Conservation (phyloP, 2,797 vertebrate genomes). For the Tauraco hartlaubi region DNA sequence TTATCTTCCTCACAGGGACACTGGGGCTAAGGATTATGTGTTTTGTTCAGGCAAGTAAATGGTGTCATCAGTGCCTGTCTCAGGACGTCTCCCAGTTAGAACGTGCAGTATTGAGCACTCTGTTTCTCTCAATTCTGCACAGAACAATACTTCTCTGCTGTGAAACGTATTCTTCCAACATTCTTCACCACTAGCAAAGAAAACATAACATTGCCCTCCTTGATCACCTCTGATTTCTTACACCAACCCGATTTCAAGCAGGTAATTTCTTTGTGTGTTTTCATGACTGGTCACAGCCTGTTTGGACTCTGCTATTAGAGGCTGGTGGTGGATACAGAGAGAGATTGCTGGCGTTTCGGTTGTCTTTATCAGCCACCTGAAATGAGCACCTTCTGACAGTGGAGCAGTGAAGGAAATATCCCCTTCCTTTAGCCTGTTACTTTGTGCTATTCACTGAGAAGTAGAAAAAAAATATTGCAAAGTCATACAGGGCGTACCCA, state of each 20-base stretch:
- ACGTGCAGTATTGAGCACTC: not conserved
- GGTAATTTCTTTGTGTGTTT: not conserved
- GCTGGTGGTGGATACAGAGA: not conserved
- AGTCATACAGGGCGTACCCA: not conserved
- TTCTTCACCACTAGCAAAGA: not conserved
- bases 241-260: not conserved
- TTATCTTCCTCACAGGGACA: not conserved
- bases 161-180: not conserved
- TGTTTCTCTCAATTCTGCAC: not conserved
- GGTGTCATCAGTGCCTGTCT: not conserved
- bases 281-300: not conserved
- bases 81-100: not conserved
- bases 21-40: rapidly evolving
- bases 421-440: not conserved
- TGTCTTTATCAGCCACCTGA: not conserved
- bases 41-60: not conserved
- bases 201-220: not conserved
- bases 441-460: conserved; percentile 20
- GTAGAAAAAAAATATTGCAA: not conserved
- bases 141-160: not conserved
- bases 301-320: not conserved
- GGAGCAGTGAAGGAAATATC: not conserved
- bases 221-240: not conserved
- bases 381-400: not conserved
- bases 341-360: not conserved